Percentiles rank a stretch among this genome's conserved stretches.
These are phyloP conservation scores for Catostomus latipinnis DNA, from an alignment of 2,797 vertebrate species.

Conservation along the genomic window DNA sequence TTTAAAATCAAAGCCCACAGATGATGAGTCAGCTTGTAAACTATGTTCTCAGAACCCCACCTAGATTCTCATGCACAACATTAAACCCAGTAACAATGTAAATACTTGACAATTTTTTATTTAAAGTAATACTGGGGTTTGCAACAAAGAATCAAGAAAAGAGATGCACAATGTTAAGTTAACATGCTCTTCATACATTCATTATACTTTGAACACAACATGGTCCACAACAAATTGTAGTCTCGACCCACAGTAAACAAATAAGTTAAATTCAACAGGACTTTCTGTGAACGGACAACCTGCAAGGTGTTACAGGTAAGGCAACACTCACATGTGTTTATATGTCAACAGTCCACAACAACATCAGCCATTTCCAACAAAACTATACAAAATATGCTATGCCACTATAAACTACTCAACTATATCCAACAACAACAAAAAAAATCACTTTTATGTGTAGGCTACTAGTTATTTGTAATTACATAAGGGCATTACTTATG, in stretches of 20 bases:
- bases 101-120: neutral
- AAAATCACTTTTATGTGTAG: neutral
- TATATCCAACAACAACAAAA: too few relatives aligned
- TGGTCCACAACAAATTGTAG: neutral
- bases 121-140: neutral
- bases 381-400: neutral
- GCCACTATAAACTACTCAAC: too few relatives aligned
- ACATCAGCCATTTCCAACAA: neutral
- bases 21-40: conserved; percentile 3
- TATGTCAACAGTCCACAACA: neutral
- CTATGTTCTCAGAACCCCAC: conserved; percentile 15
- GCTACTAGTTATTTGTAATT: neutral
- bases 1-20: neutral
- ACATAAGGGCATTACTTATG: neutral
- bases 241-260: neutral
- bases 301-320: conserved; percentile 24
- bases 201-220: neutral
- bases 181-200: neutral
- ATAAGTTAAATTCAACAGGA: neutral
- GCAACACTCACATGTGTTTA: neutral
- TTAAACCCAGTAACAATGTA: neutral
- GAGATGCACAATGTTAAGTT: neutral
- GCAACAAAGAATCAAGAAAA: too few relatives aligned
- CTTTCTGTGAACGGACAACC: neutral
- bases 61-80: conserved; percentile 12